phyloP scores from a whole-genome alignment of 2,797 vertebrate species.

The Brotula barbata region DNA sequence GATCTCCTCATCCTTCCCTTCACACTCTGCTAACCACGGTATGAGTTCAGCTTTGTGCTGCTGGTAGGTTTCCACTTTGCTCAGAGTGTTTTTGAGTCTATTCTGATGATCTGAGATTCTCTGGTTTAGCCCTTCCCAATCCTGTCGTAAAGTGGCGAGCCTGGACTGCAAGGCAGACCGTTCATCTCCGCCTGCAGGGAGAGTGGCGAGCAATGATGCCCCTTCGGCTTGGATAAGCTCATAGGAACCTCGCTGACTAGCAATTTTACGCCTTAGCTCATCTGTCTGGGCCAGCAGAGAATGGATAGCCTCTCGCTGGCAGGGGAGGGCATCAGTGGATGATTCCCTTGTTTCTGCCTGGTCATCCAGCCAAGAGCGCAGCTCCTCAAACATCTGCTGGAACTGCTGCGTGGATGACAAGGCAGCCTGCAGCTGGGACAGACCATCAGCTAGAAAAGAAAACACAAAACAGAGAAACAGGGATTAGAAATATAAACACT shows the following conservation, averaged over 20 bases:
- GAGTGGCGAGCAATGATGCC: constrained; percentile 85
- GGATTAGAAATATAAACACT: constrained; percentile 27
- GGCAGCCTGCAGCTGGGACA: constrained; percentile 92
- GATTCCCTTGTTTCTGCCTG: constrained; percentile 77
- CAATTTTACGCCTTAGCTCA: constrained; percentile 88
- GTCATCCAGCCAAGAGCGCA: constrained; percentile 90
- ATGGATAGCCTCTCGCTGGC: constrained; percentile 83
- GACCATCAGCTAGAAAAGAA: constrained; percentile 84
- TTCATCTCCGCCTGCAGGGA: constrained; percentile 88
- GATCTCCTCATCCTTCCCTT: constrained; percentile 80
- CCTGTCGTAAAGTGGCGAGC: constrained; percentile 82
- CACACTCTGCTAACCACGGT: constrained; percentile 89
- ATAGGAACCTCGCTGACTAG: constrained; percentile 93
- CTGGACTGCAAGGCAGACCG: constrained; percentile 85
- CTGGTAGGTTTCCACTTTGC: constrained; percentile 88
- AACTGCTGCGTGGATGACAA: constrained; percentile 98
- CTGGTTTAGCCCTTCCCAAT: constrained; percentile 90
- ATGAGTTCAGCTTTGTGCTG: constrained; percentile 84
- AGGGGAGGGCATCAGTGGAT: constrained; percentile 82
- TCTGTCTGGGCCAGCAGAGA: constrained; percentile 86
- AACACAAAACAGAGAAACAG: background rate
- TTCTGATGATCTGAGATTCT: constrained; percentile 80
- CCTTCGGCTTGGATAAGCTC: constrained; percentile 93
- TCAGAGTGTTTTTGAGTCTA: constrained; percentile 84
- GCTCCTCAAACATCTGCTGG: constrained; percentile 97